These are phyloP conservation scores for Apeltes quadracus DNA, from an alignment of 2,113 vertebrate genomes.

Conservation along the genomic window DNA sequence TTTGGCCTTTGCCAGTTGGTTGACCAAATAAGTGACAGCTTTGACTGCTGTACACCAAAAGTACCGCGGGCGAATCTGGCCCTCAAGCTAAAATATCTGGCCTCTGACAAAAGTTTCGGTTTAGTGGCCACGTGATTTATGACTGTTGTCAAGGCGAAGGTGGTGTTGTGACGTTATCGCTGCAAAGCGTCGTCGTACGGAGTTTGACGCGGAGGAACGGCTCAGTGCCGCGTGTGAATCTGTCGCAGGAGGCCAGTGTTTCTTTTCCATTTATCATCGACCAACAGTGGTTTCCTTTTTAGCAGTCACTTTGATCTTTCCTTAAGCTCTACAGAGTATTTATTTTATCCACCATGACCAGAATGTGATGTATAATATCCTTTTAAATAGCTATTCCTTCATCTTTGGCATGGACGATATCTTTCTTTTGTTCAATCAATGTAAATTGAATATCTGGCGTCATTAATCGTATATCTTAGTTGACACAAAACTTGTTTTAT, in stretches of 20 bases:
- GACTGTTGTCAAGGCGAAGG: neutral
- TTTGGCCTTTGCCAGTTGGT: neutral
- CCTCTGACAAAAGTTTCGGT: neutral
- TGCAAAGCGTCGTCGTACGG: neutral
- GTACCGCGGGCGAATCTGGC: neutral
- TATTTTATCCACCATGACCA: neutral
- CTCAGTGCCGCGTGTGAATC: neutral
- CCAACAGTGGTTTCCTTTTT: neutral
- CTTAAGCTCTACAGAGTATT: neutral
- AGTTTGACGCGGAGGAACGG: slow-evolving; percentile 1
- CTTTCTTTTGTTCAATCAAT: neutral
- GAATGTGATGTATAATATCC: neutral
- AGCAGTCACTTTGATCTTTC: neutral
- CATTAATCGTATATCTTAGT: neutral
- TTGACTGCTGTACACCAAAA: neutral
- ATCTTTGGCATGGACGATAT: neutral
- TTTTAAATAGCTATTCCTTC: neutral
- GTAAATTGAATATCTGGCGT: neutral
- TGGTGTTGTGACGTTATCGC: neutral
- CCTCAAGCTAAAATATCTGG: neutral
- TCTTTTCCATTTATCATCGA: neutral
- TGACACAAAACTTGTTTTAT: neutral
- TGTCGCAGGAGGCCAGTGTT: neutral
- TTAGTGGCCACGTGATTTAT: neutral
- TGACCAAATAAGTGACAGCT: too few species aligned